phyloP scores from a whole-genome alignment of 2,113 vertebrate species.

The Rhombomys opimus region DNA sequence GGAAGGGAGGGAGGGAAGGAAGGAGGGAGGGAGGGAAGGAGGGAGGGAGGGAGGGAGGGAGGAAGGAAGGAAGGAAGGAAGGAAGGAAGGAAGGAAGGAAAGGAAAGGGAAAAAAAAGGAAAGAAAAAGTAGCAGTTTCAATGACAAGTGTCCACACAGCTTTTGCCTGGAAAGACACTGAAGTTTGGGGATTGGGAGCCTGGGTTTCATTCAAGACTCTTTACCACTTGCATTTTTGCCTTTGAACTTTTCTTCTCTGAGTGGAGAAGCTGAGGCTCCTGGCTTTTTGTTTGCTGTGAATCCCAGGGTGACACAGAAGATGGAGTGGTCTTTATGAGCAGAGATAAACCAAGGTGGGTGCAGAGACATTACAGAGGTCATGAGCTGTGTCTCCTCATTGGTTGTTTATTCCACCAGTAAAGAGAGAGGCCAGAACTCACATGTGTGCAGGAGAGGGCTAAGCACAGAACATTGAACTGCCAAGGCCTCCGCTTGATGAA shows the following conservation, averaged over 20 bases:
- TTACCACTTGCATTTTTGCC: neutral
- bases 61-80: neutral
- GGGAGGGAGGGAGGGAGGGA: no score
- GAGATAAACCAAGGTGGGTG: neutral
- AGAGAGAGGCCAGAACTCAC: neutral
- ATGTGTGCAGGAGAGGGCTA: neutral
- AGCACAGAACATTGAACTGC: no score
- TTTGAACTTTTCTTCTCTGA: neutral
- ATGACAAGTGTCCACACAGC: neutral
- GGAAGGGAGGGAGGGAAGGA: neutral
- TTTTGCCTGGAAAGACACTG: neutral
- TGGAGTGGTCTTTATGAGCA: neutral
- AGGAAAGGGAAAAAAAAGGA: neutral
- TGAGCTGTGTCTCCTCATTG: accelerated
- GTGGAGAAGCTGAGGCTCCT: neutral
- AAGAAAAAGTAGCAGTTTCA: neutral
- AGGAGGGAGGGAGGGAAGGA: no score
- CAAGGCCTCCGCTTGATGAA: neutral
- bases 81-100: neutral
- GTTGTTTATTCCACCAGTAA: neutral
- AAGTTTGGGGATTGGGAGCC: neutral
- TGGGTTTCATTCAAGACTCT: neutral
- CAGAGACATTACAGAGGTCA: neutral
- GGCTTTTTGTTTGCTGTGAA: conserved; percentile 17
- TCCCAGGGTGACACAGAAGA: neutral